A percentile compares a stretch with the other conserved stretches of the same genome.
Conservation (phyloP, 2,888 invertebrate genomes). For the Sinelater perroti region DNA sequence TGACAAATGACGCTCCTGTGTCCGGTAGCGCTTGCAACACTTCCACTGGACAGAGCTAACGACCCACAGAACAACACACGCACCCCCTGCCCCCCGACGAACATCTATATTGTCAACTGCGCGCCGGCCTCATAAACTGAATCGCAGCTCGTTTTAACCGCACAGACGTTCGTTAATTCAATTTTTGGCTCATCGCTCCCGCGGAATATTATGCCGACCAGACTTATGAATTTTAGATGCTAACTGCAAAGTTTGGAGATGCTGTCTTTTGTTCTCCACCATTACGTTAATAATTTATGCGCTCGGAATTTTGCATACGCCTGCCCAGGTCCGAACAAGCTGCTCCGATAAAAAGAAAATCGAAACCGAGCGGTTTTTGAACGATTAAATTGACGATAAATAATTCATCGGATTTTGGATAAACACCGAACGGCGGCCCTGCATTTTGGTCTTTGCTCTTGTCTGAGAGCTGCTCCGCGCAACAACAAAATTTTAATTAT, state of each 20-base stretch:
- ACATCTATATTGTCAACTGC: constrained; percentile 21
- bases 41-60: constrained; percentile 51
- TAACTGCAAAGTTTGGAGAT: constrained; percentile 35
- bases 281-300: constrained; percentile 36
- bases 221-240: constrained; percentile 38
- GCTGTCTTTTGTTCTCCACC: constrained; percentile 35
- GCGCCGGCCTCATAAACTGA: constrained; percentile 28
- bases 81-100: constrained; percentile 21
- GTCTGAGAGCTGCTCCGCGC: too few relatives aligned
- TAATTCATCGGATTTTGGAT: too few relatives aligned
- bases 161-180: constrained; percentile 34
- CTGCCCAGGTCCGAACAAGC: constrained; percentile 23
- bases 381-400: constrained; percentile 1
- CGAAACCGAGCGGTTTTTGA: not conserved
- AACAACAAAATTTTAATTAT: too few relatives aligned
- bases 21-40: constrained; percentile 50
- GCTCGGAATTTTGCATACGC: constrained; percentile 27
- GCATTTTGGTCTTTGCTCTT: too few relatives aligned
- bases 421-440: too few relatives aligned
- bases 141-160: constrained; percentile 28
- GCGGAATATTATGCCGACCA: constrained; percentile 33
- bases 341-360: constrained; percentile 2
- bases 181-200: constrained; percentile 38
- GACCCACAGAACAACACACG: constrained; percentile 46
- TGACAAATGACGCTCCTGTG: constrained; percentile 51